A percentile compares a stretch with the other conserved stretches of the same genome.
phyloP scores from a whole-genome alignment of 2,888 invertebrate species.

The Prostheceraeus crozeri region DNA sequence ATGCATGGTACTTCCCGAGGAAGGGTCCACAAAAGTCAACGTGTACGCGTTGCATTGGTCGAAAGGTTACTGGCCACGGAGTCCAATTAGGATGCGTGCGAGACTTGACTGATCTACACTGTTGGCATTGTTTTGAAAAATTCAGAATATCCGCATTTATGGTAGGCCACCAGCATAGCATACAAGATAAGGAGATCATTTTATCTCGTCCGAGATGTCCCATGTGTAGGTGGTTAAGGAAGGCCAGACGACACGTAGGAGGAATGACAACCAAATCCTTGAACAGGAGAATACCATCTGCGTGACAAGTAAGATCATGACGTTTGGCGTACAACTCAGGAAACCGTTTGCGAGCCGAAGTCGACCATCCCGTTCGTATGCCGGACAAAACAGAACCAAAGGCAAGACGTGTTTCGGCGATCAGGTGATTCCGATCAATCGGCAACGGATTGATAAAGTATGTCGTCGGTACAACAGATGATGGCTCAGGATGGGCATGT shows the following conservation, averaged over 20 bases:
- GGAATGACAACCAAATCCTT: too few species aligned
- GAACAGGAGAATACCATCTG: too few species aligned
- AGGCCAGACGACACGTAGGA: too few species aligned
- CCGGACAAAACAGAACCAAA: constrained; percentile 24
- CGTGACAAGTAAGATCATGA: too few species aligned
- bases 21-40: constrained; percentile 9
- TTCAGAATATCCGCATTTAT: neutral
- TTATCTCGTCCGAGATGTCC: constrained; percentile 5
- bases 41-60: constrained; percentile 21
- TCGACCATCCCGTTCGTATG: constrained; percentile 13
- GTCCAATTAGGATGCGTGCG: constrained; percentile 14
- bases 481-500: neutral
- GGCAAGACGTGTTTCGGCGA: neutral
- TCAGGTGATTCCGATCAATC: constrained; percentile 2
- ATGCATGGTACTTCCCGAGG: constrained; percentile 1
- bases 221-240: constrained; percentile 12
- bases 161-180: constrained; percentile 8
- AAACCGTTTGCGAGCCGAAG: constrained; percentile 13
- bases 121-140: neutral
- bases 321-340: too few species aligned
- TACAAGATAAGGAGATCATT: constrained; percentile 7
- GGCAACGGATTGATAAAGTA: constrained; percentile 18
- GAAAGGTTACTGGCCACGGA: constrained; percentile 3
- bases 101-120: constrained; percentile 3
- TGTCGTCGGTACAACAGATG: neutral